Percentiles rank a stretch among this genome's conserved stretches.
Conservation (phyloP, 2,888 invertebrate species). For the Polietes domitor region DNA sequence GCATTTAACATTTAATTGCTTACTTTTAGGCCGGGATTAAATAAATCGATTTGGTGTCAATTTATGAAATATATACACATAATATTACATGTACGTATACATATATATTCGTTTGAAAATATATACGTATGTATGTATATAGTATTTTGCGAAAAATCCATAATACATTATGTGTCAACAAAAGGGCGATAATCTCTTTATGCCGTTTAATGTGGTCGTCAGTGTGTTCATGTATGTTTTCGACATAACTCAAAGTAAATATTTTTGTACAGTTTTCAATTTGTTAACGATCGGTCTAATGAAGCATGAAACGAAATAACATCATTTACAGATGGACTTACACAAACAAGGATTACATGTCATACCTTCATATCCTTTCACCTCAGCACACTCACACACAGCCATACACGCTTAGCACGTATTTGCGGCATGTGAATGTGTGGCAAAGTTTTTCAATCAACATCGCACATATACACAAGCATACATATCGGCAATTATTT, state of each 20-base stretch:
- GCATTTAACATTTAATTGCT: no score
- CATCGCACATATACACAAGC: neutral
- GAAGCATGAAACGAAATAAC: slow-evolving; percentile 44
- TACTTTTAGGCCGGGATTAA: no score
- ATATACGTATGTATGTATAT: neutral
- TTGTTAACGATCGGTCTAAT: slow-evolving; percentile 18
- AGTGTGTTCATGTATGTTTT: neutral
- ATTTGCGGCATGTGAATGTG: slow-evolving; percentile 27
- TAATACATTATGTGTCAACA: neutral
- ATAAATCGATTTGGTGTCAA: no score
- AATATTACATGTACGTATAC: no score
- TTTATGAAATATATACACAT: no score
- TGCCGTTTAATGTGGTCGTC: neutral
- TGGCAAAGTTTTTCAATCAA: neutral
- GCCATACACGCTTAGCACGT: slow-evolving; percentile 6
- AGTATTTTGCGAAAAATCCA: neutral
- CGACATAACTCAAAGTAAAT: neutral
- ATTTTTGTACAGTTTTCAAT: slow-evolving; percentile 15
- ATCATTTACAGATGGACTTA: slow-evolving; percentile 41
- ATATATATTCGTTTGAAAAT: no score
- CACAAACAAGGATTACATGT: neutral
- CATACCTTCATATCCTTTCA: neutral
- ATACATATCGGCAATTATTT: slow-evolving; percentile 5
- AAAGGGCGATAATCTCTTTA: neutral
- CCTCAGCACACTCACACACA: slow-evolving; percentile 2